phyloP scores from a whole-genome alignment of 2,888 invertebrate genomes.

The Eupithecia abbreviata region DNA sequence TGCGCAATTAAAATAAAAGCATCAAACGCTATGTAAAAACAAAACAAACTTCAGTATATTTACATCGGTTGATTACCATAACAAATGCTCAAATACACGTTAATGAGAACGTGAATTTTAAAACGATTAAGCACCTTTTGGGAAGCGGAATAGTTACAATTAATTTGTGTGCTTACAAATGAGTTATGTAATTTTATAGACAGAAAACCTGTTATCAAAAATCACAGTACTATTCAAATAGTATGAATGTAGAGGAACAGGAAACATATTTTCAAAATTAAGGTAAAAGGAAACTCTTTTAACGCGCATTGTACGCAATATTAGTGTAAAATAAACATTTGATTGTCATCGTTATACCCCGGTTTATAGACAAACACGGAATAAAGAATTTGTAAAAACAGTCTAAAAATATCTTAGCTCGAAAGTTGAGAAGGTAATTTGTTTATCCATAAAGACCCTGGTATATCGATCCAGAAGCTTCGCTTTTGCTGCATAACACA shows the following conservation, averaged over 20 bases:
- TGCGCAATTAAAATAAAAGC: conserved; percentile 4
- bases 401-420: neutral
- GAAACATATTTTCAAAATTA: neutral
- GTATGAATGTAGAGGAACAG: neutral
- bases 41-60: conserved; percentile 1
- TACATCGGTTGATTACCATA: conserved; percentile 6
- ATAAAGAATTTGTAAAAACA: neutral
- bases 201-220: neutral
- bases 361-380: conserved; percentile 1
- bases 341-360: neutral
- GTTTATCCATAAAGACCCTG: neutral
- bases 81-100: conserved; percentile 2
- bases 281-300: neutral
- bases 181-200: neutral
- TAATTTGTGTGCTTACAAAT: neutral
- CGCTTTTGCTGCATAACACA: conserved; percentile 13
- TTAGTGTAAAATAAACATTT: neutral
- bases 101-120: conserved; percentile 6
- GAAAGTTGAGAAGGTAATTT: neutral
- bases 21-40: conserved; percentile 11
- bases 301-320: neutral
- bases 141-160: conserved; percentile 6
- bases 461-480: conserved; percentile 9
- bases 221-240: neutral
- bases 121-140: conserved; percentile 4